Evolutionary conservation across 2,888 invertebrate genomes (phyloP), one percentile per base, ranked within the genome.

Genomic region (Cacoxenus indagator): DNA sequence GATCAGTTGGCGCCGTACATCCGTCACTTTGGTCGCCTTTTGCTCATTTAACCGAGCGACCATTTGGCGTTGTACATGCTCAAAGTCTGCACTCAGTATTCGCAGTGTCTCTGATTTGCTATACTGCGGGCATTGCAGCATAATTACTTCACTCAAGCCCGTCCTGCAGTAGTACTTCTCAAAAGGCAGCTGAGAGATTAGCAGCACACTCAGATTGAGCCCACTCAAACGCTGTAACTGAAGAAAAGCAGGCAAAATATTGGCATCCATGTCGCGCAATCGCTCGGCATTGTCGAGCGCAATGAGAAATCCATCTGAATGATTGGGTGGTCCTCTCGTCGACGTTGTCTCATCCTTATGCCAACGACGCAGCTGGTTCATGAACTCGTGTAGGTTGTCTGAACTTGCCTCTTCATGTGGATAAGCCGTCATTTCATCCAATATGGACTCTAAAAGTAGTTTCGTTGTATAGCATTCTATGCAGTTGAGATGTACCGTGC

Each of bases 221-320:
- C 88, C 90, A 54, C 92, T 92, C 27, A 96, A 88, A 87, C 97
- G 95, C 75, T 91, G 92, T 1, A 97, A 87, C 64, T 93, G 90
- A 65, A 94, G 86, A 73, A 97, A 91, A 2, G 92, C 91, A 46
- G 93, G 91, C 70, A 96, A 89, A 72, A 96, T 89, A 86, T 92
- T 93, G 14, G 89, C 89, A 75, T 95, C 94, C 90, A 94, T 92
- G 70, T 92, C 91, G 55, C 95, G 90, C 22, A 96, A 88, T 76
- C 93, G 91, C 74, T 96, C 96, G 31, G 95, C 94, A 86, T 94
- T 93, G 84, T 97, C 96, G 61, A 97, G 89, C 24, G 95, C 91
- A 73, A 95, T 89, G 45, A 94, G 89, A 22, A 91, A 90, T 22
- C 82, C 84, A 67, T n/a, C n/a, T n/a, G n/a, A n/a, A n/a, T n/a